phyloP scores from a whole-genome alignment of 2,888 invertebrate species.

The Euplagia quadripunctaria region DNA sequence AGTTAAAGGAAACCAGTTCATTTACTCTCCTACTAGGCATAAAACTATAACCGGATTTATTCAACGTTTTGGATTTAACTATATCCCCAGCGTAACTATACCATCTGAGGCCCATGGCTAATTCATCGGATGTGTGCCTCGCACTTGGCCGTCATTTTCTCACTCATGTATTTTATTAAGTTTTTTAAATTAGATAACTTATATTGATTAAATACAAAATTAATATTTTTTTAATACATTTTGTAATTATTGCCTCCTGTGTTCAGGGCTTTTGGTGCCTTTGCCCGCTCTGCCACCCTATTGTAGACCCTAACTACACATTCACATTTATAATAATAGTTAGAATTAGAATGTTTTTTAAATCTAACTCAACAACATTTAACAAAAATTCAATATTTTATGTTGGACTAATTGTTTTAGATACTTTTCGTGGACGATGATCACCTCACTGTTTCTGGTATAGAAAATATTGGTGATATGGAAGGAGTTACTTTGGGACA shows the following conservation, averaged over 20 bases:
- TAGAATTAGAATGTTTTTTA: neutral
- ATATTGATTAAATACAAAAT: no score
- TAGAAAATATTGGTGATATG: conserved; percentile 83
- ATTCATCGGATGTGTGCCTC: no score
- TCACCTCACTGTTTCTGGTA: conserved; percentile 75
- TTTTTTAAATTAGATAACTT: no score
- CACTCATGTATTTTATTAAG: no score
- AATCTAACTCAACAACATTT: neutral
- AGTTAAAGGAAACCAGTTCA: neutral
- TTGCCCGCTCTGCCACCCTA: no score
- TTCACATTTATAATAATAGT: neutral
- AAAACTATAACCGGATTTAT: neutral
- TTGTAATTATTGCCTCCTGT: no score
- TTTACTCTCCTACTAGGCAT: neutral
- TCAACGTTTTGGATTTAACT: neutral
- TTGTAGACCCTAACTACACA: no score
- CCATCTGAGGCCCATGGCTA: no score
- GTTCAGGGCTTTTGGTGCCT: no score
- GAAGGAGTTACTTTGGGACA: conserved; percentile 81
- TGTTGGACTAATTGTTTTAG: conserved; percentile 48
- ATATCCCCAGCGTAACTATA: no score
- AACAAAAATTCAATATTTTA: neutral
- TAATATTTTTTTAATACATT: no score
- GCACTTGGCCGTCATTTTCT: no score
- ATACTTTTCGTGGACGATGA: conserved; percentile 85